Evolutionary conservation across 2,113 vertebrate species (phyloP).

Genomic region (Aphelocoma coerulescens): DNA sequence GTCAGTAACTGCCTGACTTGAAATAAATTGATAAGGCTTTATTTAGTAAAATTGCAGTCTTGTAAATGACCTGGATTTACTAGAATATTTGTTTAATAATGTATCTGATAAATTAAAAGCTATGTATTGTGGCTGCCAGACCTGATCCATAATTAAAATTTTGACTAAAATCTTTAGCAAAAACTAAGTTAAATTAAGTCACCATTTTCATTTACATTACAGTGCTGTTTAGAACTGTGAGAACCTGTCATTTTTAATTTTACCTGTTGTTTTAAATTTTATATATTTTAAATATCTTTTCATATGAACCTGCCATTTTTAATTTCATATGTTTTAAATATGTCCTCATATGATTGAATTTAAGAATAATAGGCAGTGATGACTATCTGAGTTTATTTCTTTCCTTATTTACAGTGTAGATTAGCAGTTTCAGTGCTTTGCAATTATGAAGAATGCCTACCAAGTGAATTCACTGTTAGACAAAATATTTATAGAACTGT

Average conservation of each 20-base stretch:
- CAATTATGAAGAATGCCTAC: background rate
- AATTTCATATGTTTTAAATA: background rate
- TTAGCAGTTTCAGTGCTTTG: background rate
- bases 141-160: background rate
- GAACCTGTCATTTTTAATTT: background rate
- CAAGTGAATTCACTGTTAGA: background rate
- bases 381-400: background rate
- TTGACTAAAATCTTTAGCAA: background rate
- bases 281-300: background rate
- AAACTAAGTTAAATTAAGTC: background rate
- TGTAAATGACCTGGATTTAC: background rate
- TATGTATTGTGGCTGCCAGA: background rate
- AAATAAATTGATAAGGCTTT: background rate
- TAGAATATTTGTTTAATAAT: background rate
- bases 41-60: background rate
- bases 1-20: background rate
- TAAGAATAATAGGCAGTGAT: background rate
- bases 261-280: background rate
- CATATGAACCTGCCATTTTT: background rate
- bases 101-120: background rate
- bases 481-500: background rate
- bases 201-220: background rate
- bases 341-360: background rate
- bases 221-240: background rate
- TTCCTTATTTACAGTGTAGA: background rate